Base-by-base conservation (phyloP, 2,888 invertebrate genomes). In the Linnaemya tessellans region DNA sequence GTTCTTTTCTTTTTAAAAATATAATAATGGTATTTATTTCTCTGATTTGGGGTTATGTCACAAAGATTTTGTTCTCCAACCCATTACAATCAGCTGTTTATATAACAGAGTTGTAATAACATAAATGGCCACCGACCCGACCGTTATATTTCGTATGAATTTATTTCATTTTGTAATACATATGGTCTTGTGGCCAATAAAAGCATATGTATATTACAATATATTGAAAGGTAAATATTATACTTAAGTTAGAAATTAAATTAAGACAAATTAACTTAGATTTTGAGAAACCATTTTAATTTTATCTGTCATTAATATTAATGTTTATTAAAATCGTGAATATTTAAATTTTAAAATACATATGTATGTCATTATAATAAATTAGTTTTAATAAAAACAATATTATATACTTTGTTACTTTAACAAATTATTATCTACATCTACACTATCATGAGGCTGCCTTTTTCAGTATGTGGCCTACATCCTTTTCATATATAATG, bases 11-110 rank as follows among this genome's bases (percentile, higher is more conserved):
- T 22, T 54, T 51, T 22, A 54, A 54, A 7, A 22, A 22, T 4
- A 5, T 4, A n/a, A 5, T 46, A 3, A 2, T 30, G 30, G 30
- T 3, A 3, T 25, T 56, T 25, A 49, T 49, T 2, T 49, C 2
- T n/a, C 2, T 15, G 11, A 1, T 80, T 65, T 58, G 15, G 38
- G 67, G 74, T 80, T 80, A 80, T 80, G 68, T 68, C 67, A 80
- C 65, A 30, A 30, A 30, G 30, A 30, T 30, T 30, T 30, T 68
- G 35, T 60, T 38, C 38, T 60, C 20, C 7, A 41, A 11, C 0
- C 20, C 22, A 9, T 10, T 0, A 15, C 0, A 3, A 35, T 10
- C 70, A 79, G 62, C 51, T 62, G 70, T 64, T 54, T 13, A 5
- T 4, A 18, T 5, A 49, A 9, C 58, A 71, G 58, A 46, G 73